These are phyloP conservation scores for Dichetophora obliterata DNA, from an alignment of 2,888 invertebrate genomes.

Conservation along the genomic window DNA sequence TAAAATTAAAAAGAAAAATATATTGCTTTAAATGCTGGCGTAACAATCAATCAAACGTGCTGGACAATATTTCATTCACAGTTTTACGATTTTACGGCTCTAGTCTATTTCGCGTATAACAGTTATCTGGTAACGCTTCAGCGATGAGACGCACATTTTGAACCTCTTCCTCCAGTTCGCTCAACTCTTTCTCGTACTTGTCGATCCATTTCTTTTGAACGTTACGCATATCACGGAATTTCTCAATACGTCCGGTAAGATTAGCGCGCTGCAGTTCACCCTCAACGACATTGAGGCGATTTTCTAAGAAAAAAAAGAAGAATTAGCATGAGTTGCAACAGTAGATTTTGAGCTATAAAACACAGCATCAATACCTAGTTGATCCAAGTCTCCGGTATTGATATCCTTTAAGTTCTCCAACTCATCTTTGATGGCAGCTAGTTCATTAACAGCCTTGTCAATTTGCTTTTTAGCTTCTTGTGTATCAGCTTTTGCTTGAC, in stretches of 20 bases:
- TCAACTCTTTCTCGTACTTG: slow-evolving; percentile 83
- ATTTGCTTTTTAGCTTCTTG: slow-evolving; percentile 86
- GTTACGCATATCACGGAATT: slow-evolving; percentile 79
- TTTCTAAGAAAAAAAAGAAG: slow-evolving; percentile 70
- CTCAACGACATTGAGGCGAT: slow-evolving; percentile 79
- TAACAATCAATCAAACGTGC: not conserved
- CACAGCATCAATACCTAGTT: slow-evolving; percentile 70
- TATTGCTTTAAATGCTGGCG: slow-evolving; percentile 14
- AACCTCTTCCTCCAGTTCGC: slow-evolving; percentile 80
- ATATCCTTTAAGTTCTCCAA: slow-evolving; percentile 81
- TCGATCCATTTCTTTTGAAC: slow-evolving; percentile 82
- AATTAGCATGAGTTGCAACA: not conserved
- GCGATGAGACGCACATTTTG: slow-evolving; percentile 86
- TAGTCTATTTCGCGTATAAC: slow-evolving; percentile 83
- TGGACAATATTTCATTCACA: not conserved
- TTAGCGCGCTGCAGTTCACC: slow-evolving; percentile 79
- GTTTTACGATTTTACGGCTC: slow-evolving; percentile 73
- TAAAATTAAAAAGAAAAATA: slow-evolving; percentile 18
- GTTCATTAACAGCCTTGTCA: slow-evolving; percentile 81
- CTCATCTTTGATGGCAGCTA: slow-evolving; percentile 83
- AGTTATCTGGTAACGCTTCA: slow-evolving; percentile 84
- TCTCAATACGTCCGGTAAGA: slow-evolving; percentile 81
- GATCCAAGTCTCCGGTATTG: slow-evolving; percentile 77
- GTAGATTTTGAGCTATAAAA: not conserved
- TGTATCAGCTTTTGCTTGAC: slow-evolving; percentile 88